Conservation (phyloP, 2,113 vertebrate species). For the Oncorhynchus tshawytscha region DNA sequence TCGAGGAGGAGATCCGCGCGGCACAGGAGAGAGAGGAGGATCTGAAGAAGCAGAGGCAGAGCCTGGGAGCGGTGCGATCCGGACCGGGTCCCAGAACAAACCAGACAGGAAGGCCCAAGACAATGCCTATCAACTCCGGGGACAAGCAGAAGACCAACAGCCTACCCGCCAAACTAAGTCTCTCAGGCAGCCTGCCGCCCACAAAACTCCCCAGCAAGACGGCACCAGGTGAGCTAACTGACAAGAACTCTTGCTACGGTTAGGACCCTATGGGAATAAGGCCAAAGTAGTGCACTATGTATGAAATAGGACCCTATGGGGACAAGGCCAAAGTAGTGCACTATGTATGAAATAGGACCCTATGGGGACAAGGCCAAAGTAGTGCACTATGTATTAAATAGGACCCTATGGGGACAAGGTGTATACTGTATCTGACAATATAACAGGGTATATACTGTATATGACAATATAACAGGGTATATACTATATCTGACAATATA, state of each 20-base stretch:
- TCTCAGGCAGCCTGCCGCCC: conserved; percentile 63
- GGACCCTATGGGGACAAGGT: too few relatives aligned
- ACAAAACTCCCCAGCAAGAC: conserved; percentile 82
- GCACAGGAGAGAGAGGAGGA: conserved; percentile 97
- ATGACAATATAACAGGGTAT: too few relatives aligned
- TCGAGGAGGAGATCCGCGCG: conserved; percentile 97
- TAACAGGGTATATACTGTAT: too few relatives aligned
- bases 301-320: not conserved
- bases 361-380: too few relatives aligned
- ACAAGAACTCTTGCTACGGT: conserved; percentile 1
- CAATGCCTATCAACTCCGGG: conserved; percentile 50
- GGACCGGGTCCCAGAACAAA: conserved; percentile 4
- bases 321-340: too few relatives aligned
- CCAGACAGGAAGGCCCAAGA: conserved; percentile 62
- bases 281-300: not conserved
- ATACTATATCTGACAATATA: too few relatives aligned
- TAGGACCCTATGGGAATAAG: not conserved
- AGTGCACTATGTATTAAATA: too few relatives aligned
- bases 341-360: too few relatives aligned
- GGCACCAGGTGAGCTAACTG: conserved; percentile 79
- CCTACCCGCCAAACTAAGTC: conserved; percentile 75
- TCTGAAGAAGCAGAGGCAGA: conserved; percentile 86
- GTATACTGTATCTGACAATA: too few relatives aligned
- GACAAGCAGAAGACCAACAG: conserved; percentile 77
- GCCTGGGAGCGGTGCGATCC: conserved; percentile 15